Percentiles rank a stretch among this genome's conserved stretches.
Conservation (phyloP, 2,797 vertebrate species). For the Chrysolophus pictus region DNA sequence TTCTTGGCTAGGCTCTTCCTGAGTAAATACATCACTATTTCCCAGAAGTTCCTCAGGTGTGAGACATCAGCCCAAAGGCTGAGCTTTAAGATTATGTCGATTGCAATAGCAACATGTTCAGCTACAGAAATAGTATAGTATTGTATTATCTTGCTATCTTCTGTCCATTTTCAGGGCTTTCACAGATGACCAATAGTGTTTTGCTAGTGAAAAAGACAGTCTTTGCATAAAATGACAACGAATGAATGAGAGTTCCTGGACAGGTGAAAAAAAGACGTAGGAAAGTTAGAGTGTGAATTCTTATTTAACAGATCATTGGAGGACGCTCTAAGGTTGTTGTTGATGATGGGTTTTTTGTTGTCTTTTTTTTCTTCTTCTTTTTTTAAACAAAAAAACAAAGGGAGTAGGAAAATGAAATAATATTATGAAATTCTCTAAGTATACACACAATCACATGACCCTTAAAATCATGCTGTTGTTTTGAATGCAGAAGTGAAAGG, state of each 20-base stretch:
- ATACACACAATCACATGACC: rapidly evolving
- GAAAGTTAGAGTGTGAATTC: background rate
- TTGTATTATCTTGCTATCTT: background rate
- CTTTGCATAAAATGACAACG: background rate
- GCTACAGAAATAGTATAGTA: background rate
- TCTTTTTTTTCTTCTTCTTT: too few relatives aligned
- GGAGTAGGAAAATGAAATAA: background rate
- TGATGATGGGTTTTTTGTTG: too few relatives aligned
- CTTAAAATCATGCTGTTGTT: background rate
- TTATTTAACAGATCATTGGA: background rate
- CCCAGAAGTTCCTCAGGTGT: background rate
- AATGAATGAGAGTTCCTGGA: background rate
- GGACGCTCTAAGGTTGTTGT: background rate
- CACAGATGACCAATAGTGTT: background rate
- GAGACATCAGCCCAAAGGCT: background rate
- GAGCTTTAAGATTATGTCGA: background rate
- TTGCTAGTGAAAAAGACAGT: background rate
- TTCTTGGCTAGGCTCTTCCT: background rate
- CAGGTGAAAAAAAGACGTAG: background rate
- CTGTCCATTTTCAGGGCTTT: background rate
- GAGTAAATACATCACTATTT: background rate
- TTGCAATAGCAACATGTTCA: background rate
- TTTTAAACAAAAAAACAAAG: rapidly evolving
- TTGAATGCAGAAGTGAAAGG: background rate
- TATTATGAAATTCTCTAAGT: background rate